phyloP scores from a whole-genome alignment of 64 coral and sea anemone genomes.

The Montipora capricornis region DNA sequence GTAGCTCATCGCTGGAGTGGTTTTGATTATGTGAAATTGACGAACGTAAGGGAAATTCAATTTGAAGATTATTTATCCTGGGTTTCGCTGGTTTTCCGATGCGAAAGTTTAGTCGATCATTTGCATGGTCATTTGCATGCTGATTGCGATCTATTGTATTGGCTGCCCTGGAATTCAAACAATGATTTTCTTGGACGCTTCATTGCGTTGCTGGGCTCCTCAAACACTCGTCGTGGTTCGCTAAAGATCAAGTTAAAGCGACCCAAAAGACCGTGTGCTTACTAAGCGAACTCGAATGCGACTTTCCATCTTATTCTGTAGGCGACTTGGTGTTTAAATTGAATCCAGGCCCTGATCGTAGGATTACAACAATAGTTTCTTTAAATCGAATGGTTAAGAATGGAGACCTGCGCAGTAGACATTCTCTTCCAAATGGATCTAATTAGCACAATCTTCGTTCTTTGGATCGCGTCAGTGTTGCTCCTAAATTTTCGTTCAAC shows the following conservation, averaged over 20 bases:
- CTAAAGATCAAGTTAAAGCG: constrained; percentile 1
- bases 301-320: constrained; percentile 26
- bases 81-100: too few species aligned
- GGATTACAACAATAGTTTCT: not conserved
- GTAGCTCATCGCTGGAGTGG: too few species aligned
- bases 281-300: constrained; percentile 27
- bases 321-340: constrained; percentile 37
- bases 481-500: constrained; percentile 40
- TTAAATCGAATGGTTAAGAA: not conserved
- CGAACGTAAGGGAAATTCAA: too few species aligned
- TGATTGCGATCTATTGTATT: too few species aligned
- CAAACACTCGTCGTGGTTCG: not conserved
- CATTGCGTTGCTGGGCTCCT: constrained; percentile 1
- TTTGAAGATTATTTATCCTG: too few species aligned
- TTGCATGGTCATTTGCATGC: too few species aligned
- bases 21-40: too few species aligned
- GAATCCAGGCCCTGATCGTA: constrained; percentile 16
- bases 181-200: not conserved
- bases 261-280: constrained; percentile 28
- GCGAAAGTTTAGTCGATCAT: too few species aligned
- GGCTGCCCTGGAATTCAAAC: not conserved
- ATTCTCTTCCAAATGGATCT: constrained; percentile 17
- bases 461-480: not conserved
- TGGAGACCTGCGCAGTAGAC: not conserved
- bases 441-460: constrained; percentile 16